Evolutionary conservation across 1,140 invertebrate genomes (phyloP).

Genomic region (Cyphomyrmex costatus): DNA sequence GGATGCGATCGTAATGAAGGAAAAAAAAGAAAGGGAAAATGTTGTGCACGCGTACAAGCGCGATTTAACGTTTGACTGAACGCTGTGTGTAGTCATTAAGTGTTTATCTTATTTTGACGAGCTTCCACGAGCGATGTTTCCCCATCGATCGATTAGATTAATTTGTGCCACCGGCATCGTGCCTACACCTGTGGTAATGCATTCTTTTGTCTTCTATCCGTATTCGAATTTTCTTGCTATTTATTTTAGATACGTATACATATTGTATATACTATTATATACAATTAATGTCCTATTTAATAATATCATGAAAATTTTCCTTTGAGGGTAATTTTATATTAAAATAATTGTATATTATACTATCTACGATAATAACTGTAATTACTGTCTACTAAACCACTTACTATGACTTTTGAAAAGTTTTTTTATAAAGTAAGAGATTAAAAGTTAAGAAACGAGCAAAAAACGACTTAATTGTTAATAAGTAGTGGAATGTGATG

Average conservation of each 20-base stretch:
- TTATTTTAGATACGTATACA: not conserved
- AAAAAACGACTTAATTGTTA: too few relatives aligned
- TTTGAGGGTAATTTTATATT: not conserved
- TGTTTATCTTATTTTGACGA: constrained; percentile 34
- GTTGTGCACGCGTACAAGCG: not conserved
- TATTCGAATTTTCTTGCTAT: not conserved
- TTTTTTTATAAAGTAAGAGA: not conserved
- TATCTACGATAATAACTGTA: not conserved
- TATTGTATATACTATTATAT: not conserved
- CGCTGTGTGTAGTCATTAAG: constrained; percentile 13
- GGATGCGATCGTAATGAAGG: constrained; percentile 14
- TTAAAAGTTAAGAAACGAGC: too few relatives aligned
- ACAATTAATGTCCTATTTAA: not conserved
- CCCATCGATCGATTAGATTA: constrained; percentile 2
- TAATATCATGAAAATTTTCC: not conserved
- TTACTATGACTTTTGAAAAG: not conserved
- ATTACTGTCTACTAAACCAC: not conserved
- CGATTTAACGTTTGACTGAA: constrained; percentile 10
- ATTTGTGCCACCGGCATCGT: not conserved
- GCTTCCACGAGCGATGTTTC: not conserved
- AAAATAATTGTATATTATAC: not conserved
- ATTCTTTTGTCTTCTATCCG: not conserved
- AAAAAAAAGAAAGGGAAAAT: constrained; percentile 1
- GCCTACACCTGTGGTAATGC: not conserved
- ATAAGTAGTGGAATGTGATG: too few relatives aligned